Conservation (phyloP, 2,888 invertebrate genomes). For the Eulithis testata region DNA sequence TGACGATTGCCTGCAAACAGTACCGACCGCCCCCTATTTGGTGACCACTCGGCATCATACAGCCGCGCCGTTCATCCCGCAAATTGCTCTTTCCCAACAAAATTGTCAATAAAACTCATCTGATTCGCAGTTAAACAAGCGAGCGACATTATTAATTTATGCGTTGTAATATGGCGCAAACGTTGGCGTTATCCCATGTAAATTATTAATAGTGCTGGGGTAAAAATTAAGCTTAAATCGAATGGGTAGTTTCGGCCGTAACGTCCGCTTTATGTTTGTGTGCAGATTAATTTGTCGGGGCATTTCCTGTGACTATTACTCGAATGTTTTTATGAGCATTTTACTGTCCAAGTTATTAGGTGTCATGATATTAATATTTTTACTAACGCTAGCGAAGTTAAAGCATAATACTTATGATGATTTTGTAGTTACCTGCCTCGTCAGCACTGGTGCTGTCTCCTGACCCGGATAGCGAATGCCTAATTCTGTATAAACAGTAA, state of each 20-base stretch:
- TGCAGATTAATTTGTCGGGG: conserved; percentile 76
- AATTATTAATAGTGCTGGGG: conserved; percentile 84
- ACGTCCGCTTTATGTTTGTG: conserved; percentile 79
- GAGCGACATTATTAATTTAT: conserved; percentile 84
- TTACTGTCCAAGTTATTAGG: conserved; percentile 42
- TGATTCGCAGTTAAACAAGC: conserved; percentile 85
- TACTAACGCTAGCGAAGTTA: conserved; percentile 33
- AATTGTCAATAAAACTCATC: conserved; percentile 85
- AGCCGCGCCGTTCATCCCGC: conserved; percentile 75
- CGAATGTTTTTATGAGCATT: conserved; percentile 57
- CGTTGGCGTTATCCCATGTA: conserved; percentile 81
- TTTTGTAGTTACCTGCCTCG: conserved; percentile 23
- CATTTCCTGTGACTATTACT: conserved; percentile 65
- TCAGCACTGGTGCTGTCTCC: conserved; percentile 33
- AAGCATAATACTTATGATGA: conserved; percentile 31
- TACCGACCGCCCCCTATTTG: conserved; percentile 68
- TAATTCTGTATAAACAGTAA: conserved; percentile 46
- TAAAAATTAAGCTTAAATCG: conserved; percentile 84
- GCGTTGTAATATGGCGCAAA: conserved; percentile 83
- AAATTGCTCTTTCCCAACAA: conserved; percentile 84
- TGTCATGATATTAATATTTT: conserved; percentile 40
- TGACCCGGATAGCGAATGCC: conserved; percentile 36
- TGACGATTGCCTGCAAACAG: conserved; percentile 64
- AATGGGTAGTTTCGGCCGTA: conserved; percentile 81
- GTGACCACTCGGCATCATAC: conserved; percentile 79